Evolutionary conservation across 2,888 invertebrate genomes (phyloP).

Genomic region (Halictus quadricinctus): DNA sequence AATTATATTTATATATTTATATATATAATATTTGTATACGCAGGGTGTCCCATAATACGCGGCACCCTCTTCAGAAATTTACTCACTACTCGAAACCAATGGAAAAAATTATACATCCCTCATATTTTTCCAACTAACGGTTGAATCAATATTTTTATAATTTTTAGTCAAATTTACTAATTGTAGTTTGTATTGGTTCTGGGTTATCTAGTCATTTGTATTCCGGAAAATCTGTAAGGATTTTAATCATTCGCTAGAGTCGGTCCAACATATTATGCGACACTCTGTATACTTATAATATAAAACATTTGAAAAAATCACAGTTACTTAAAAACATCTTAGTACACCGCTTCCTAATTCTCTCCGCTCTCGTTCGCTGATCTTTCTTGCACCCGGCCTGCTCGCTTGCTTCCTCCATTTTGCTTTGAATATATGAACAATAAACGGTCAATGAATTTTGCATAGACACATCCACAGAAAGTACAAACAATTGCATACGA

Average conservation of each 20-base stretch:
- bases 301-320: constrained; percentile 81
- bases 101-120: not conserved
- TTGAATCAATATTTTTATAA: not conserved
- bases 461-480: not conserved
- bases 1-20: constrained; percentile 71
- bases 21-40: constrained; percentile 64
- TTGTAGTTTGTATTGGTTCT: no score
- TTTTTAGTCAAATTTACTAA: not conserved
- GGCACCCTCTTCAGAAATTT: not conserved
- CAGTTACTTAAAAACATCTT: constrained; percentile 79
- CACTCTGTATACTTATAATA: constrained; percentile 56
- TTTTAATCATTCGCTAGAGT: not conserved
- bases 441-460: not conserved
- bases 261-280: not conserved
- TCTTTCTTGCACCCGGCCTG: not conserved
- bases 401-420: not conserved
- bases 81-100: not conserved
- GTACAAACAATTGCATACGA: not conserved
- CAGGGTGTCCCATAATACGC: constrained; percentile 4
- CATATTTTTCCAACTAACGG: not conserved
- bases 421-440: not conserved
- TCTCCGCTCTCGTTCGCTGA: not conserved
- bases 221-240: not conserved
- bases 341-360: constrained; percentile 54
- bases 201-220: not conserved